Evolutionary conservation across 2,113 vertebrate species (phyloP), one percentile per base, ranked within the genome.

Genomic region (Naja naja): DNA sequence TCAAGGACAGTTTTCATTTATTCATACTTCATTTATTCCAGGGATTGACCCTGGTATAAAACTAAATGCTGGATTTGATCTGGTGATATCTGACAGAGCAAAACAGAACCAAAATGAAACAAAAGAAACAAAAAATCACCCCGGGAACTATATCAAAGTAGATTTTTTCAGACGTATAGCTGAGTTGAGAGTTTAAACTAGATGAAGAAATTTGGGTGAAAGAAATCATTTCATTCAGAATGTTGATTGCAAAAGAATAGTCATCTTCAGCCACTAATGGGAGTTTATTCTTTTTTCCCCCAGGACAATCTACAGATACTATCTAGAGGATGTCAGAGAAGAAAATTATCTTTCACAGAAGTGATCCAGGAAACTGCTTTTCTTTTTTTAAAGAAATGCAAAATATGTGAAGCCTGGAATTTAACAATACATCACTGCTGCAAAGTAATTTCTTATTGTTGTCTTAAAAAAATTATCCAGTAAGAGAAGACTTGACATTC

Each of bases 261-360:
- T 93, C 86, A 54, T 30, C 39, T 93, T 88, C 0, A 0, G 88
- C 85, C 95, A 92, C 94, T 95, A 96, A 96, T 95, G 93, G 93
- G 93, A 96, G 93, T 94, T 96, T 89, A 94, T 90, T 89, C 34
- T 43, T 95, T 96, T 97, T 97, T 92, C 53, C 3, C 55, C 47
- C n/a, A 93, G 95, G 92, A 95, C 94, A 95, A 95, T 96, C 93
- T 94, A 7, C 90, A 91, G 45, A 94, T 95, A 90, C 54, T 96
- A 93, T 96, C 95, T 95, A 94, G 60, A 1, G 56, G 93, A 91
- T 97, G 96, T 96, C 94, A 97, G 18, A 53, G 45, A 92, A 91
- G 6, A 92, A 97, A 97, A 97, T 94, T 95, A 93, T 94, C 89
- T 95, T 94, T 94, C 89, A 93, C 90, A 93, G 93, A 94, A 95